Base-by-base conservation (phyloP, 2,113 vertebrate genomes). In the Gymnobelideus leadbeateri region DNA sequence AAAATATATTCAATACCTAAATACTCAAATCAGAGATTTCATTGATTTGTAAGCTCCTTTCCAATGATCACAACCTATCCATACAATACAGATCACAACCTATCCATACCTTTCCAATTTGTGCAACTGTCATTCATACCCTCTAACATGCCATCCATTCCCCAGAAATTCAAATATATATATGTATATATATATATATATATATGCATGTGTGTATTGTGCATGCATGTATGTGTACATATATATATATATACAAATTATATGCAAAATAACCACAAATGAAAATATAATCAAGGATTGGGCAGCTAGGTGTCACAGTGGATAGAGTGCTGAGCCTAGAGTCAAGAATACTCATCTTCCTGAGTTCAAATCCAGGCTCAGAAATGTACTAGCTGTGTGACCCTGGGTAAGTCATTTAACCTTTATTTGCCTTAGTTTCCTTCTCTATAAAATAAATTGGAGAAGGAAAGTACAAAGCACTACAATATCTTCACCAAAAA, bases 101-200 rank as follows among this genome's bases (percentile, higher is more conserved):
- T 84, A 84, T 43, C 0, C 16, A 84, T 84, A 84, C 16, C n/a
- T 21, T 43, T 84, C n/a, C 68, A 84, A 21, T 3, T 43, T 84
- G 68, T 21, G 6, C 68, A 84, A 43, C 4, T 84, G 16, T 21
- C 68, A 84, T 84, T 21, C n/a, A 43, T 84, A 5, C 19, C 37
- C 37, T 84, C 68, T 84, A 21, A 84, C 5, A 84, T n/a, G 16
- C 16, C 37, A 84, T n/a, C 4, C 16, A 43, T 84, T 84, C 68
- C 68, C n/a, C 68, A n/a, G 37, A 84, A 84, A 84, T 84, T 84
- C 68, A 77, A n/a, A n/a, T n/a, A n/a, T n/a, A n/a, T n/a, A n/a
- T n/a, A n/a, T n/a, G n/a, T n/a, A n/a, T n/a, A n/a, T n/a, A n/a
- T n/a, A n/a, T n/a, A n/a, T n/a, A n/a, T n/a, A n/a, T n/a, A n/a